These are phyloP conservation scores for Ctenodactylus gundi DNA, from an alignment of 2,113 vertebrate species.

Conservation along the genomic window DNA sequence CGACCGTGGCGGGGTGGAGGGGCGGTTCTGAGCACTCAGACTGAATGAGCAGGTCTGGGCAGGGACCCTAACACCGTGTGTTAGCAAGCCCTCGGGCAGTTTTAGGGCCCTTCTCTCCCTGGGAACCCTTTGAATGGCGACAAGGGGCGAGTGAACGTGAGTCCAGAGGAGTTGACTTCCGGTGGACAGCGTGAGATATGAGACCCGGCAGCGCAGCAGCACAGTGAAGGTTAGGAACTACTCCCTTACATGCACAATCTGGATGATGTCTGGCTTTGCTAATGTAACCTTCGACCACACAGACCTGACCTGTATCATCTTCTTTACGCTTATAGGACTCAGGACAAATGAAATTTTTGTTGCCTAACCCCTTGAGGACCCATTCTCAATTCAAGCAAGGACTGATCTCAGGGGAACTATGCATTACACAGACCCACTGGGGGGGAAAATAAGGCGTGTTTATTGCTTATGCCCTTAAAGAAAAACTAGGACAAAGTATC, in stretches of 20 bases:
- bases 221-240: too few species aligned
- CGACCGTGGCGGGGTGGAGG: too few species aligned
- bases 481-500: background rate
- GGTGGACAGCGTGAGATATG: background rate
- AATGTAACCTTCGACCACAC: background rate
- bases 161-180: background rate
- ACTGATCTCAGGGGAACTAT: background rate
- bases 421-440: background rate
- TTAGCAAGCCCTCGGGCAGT: background rate
- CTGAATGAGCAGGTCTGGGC: background rate
- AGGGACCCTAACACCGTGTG: background rate
- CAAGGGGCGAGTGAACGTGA: background rate
- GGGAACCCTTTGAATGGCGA: background rate
- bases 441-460: background rate
- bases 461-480: background rate
- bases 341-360: background rate
- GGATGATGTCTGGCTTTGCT: background rate
- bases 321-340: background rate
- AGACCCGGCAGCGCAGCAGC: background rate
- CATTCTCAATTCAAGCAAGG: background rate
- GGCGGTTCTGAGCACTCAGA: too few species aligned
- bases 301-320: background rate
- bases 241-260: too few species aligned
- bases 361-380: background rate
- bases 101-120: rapidly evolving